Evolutionary conservation across 2,888 invertebrate species (phyloP).

Genomic region (Andrena trimmerana): DNA sequence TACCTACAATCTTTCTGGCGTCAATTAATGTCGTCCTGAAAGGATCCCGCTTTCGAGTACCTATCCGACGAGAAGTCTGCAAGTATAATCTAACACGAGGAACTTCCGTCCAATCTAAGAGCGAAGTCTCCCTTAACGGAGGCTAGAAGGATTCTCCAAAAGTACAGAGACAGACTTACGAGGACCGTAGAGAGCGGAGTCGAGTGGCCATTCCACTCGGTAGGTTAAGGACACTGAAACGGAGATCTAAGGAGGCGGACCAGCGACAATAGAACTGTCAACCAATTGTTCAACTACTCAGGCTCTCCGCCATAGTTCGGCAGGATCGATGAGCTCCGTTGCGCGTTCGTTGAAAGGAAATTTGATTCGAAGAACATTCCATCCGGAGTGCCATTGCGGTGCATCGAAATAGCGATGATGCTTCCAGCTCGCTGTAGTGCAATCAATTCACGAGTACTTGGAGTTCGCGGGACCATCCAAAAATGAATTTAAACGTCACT

Average conservation of each 20-base stretch:
- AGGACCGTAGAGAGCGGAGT: conserved; percentile 31
- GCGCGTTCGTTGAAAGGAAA: conserved; percentile 65
- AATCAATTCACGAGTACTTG: conserved; percentile 7
- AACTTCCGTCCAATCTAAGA: conserved; percentile 46
- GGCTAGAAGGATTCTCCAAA: conserved; percentile 50
- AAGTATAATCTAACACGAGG: conserved; percentile 52
- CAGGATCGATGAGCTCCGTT: conserved; percentile 66
- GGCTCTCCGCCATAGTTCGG: conserved; percentile 52
- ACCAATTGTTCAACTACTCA: conserved; percentile 71
- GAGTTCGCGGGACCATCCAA: neutral
- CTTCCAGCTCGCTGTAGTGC: neutral
- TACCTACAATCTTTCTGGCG: conserved; percentile 15
- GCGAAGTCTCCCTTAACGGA: conserved; percentile 35
- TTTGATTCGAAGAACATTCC: conserved; percentile 52
- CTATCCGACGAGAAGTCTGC: conserved; percentile 35
- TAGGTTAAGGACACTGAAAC: conserved; percentile 72
- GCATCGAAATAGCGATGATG: conserved; percentile 4
- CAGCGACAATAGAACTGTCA: conserved; percentile 70
- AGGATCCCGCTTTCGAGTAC: conserved; percentile 10
- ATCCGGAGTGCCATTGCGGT: conserved; percentile 11
- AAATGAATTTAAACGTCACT: conserved; percentile 18
- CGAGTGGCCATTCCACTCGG: conserved; percentile 71
- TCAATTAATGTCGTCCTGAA: conserved; percentile 45
- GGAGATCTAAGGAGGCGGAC: conserved; percentile 58
- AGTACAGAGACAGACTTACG: conserved; percentile 56